These are phyloP conservation scores for Neoniphon sammara DNA, from an alignment of 2,797 vertebrate genomes.

Conservation along the genomic window DNA sequence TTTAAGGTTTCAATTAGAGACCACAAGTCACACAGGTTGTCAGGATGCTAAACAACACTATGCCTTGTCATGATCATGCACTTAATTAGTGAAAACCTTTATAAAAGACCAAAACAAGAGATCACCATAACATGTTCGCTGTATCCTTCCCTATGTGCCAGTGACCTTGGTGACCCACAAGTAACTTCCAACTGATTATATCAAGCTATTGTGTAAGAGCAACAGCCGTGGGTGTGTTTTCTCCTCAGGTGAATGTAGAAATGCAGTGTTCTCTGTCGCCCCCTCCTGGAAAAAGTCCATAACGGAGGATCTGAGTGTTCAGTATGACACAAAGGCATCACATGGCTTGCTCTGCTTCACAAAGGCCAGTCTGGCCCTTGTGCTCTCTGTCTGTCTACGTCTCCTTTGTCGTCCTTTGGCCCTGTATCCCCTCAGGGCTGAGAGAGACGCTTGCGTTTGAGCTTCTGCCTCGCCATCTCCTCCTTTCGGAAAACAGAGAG, in stretches of 20 bases:
- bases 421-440: conserved; percentile 76
- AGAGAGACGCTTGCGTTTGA: conserved; percentile 83
- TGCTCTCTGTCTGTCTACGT: conserved; percentile 50
- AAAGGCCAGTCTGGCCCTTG: conserved; percentile 44
- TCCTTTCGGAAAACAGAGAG: conserved; percentile 82
- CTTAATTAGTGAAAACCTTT: conserved; percentile 51
- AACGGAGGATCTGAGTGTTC: conserved; percentile 65
- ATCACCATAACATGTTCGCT: conserved; percentile 52
- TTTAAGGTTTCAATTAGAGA: conserved; percentile 50
- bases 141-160: conserved; percentile 74
- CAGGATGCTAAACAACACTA: conserved; percentile 47
- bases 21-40: conserved; percentile 56
- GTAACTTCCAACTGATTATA: conserved; percentile 43
- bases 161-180: conserved; percentile 64
- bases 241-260: conserved; percentile 64
- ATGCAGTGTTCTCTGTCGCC: conserved; percentile 58
- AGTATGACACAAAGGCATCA: conserved; percentile 51
- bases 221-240: conserved; percentile 46
- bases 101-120: conserved; percentile 59
- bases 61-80: conserved; percentile 62
- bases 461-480: conserved; percentile 82
- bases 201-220: conserved; percentile 41
- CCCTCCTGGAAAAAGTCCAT: conserved; percentile 65
- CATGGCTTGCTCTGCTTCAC: conserved; percentile 49
- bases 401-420: conserved; percentile 52